phyloP scores from a whole-genome alignment of 2,888 invertebrate species.

The Augochlorella aurata region DNA sequence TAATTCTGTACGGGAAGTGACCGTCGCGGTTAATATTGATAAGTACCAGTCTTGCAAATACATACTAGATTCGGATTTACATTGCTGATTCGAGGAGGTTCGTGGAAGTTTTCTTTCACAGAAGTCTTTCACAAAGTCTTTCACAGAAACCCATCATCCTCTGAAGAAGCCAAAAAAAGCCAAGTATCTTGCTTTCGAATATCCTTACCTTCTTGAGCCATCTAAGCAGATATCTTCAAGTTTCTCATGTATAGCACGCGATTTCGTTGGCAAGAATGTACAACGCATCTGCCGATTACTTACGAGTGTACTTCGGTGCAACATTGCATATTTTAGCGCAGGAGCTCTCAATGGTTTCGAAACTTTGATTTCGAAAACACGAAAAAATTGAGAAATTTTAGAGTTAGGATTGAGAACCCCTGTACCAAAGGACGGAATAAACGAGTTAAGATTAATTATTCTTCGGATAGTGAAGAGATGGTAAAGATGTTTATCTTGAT shows the following conservation, averaged over 20 bases:
- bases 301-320: not conserved
- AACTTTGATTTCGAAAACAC: not conserved
- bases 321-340: not conserved
- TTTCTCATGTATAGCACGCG: not conserved
- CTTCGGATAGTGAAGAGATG: not conserved
- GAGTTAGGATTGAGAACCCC: not conserved
- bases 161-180: not conserved
- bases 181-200: not conserved
- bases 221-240: not conserved
- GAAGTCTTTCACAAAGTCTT: too few species aligned
- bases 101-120: not conserved
- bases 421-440: not conserved
- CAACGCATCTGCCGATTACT: not conserved
- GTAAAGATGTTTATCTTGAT: not conserved
- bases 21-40: not conserved
- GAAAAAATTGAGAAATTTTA: not conserved
- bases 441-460: not conserved
- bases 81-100: not conserved
- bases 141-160: not conserved
- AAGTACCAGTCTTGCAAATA: constrained; percentile 4
- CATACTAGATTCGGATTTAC: not conserved
- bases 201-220: not conserved
- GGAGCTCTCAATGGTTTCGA: not conserved
- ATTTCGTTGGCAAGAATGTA: not conserved
- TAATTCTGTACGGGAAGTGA: not conserved